phyloP scores from a whole-genome alignment of 2,113 vertebrate genomes.

The Sarotherodon lohbergeri region DNA sequence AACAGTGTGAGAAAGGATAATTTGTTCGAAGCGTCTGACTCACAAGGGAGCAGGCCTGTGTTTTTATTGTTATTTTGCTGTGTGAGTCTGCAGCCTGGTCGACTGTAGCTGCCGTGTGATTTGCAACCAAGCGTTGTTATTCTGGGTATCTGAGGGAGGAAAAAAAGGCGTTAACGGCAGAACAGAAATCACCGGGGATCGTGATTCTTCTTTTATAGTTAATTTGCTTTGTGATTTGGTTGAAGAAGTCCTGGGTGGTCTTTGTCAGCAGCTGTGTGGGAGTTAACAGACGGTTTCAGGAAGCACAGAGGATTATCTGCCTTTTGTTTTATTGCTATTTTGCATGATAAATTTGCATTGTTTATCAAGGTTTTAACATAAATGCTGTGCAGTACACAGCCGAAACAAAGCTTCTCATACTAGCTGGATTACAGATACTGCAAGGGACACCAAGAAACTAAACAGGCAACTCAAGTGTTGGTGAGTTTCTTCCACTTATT shows the following conservation, averaged over 20 bases:
- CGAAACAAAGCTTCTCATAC: not conserved
- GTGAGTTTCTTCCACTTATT: not conserved
- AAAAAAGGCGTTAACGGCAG: not conserved
- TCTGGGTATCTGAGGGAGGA: not conserved
- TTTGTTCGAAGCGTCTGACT: not conserved
- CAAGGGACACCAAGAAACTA: not conserved
- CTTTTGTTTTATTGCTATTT: constrained; percentile 25
- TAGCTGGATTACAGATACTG: not conserved
- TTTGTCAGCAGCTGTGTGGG: constrained; percentile 49
- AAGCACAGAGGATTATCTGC: not conserved
- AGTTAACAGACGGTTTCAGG: constrained; percentile 15
- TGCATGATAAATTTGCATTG: constrained; percentile 9
- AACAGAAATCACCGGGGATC: constrained; percentile 14
- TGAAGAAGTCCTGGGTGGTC: constrained; percentile 21
- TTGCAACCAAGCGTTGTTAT: not conserved
- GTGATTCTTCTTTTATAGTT: constrained; percentile 11
- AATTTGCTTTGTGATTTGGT: constrained; percentile 49
- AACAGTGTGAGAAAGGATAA: not conserved
- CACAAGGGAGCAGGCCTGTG: not conserved
- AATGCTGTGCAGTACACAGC: not conserved
- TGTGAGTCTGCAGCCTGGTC: not conserved
- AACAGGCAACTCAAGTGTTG: not conserved
- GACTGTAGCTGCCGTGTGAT: not conserved
- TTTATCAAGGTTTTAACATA: not conserved
- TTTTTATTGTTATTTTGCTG: not conserved